Conservation (phyloP, 2,113 vertebrate genomes). For the Aythya baeri region DNA sequence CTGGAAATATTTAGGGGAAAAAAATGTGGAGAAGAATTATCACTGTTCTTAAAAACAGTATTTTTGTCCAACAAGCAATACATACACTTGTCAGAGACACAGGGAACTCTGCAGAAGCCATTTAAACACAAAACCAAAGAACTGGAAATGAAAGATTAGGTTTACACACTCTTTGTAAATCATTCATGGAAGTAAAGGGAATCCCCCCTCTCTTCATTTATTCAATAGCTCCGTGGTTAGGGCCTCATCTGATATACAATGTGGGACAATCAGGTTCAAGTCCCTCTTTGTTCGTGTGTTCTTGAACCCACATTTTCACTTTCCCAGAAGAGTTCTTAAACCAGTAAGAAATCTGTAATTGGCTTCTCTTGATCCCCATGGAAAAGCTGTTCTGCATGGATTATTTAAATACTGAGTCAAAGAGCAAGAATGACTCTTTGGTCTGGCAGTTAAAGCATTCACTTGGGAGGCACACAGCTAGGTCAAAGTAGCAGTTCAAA, state of each 20-base stretch:
- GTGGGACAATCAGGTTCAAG: slow-evolving; percentile 53
- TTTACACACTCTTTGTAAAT: slow-evolving; percentile 25
- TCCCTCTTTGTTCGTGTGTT: slow-evolving; percentile 15
- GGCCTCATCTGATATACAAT: slow-evolving; percentile 44
- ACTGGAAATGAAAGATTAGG: slow-evolving; percentile 27
- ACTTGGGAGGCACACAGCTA: neutral
- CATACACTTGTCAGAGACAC: neutral
- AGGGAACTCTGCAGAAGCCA: neutral
- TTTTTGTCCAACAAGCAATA: neutral
- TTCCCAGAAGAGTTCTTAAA: slow-evolving; percentile 50
- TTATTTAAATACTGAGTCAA: slow-evolving; percentile 58
- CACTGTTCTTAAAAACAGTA: neutral
- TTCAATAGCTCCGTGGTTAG: slow-evolving; percentile 18
- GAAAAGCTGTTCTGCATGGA: slow-evolving; percentile 62
- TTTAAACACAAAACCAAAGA: slow-evolving; percentile 23
- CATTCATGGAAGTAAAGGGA: slow-evolving; percentile 48
- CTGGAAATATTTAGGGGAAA: neutral
- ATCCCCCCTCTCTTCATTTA: slow-evolving; percentile 30
- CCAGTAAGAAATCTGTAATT: slow-evolving; percentile 50
- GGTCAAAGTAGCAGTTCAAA: slow-evolving; percentile 9
- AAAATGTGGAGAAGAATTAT: neutral
- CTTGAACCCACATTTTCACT: slow-evolving; percentile 40
- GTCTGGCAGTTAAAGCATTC: slow-evolving; percentile 37
- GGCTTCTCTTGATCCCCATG: neutral
- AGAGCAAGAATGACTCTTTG: slow-evolving; percentile 36